Evolutionary conservation across 2,888 invertebrate genomes (phyloP).

Genomic region (Zele albiditarsus): DNA sequence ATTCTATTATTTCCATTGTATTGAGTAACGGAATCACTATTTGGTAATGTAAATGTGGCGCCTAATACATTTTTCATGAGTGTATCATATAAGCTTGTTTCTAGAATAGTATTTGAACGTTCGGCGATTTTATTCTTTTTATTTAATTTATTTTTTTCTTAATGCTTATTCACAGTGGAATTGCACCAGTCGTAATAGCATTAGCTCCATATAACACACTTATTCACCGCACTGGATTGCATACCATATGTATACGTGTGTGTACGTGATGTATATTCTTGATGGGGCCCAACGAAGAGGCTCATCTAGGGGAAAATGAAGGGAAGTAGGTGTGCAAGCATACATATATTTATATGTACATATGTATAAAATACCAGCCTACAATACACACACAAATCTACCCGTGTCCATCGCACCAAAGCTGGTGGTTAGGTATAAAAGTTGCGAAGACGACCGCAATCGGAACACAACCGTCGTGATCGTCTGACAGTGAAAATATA

Average conservation of each 20-base stretch:
- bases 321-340: constrained; percentile 35
- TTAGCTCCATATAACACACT: constrained; percentile 23
- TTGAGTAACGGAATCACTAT: background rate
- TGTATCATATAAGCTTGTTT: background rate
- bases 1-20: background rate
- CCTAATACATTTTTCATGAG: background rate
- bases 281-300: constrained; percentile 36
- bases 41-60: background rate
- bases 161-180: constrained; percentile 15
- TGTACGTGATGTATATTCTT: constrained; percentile 43
- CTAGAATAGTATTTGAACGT: background rate
- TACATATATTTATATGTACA: constrained; percentile 45
- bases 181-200: constrained; percentile 30
- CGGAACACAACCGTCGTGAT: constrained; percentile 51
- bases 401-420: constrained; percentile 44
- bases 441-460: constrained; percentile 51
- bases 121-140: background rate
- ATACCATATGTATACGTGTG: constrained; percentile 14
- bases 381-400: constrained; percentile 31
- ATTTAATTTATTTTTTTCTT: background rate
- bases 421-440: constrained; percentile 53
- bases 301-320: constrained; percentile 36
- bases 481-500: constrained; percentile 50
- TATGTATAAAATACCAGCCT: constrained; percentile 37
- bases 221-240: constrained; percentile 21